Base-by-base conservation (phyloP, 2,113 vertebrate species). In the Labeo catla region DNA sequence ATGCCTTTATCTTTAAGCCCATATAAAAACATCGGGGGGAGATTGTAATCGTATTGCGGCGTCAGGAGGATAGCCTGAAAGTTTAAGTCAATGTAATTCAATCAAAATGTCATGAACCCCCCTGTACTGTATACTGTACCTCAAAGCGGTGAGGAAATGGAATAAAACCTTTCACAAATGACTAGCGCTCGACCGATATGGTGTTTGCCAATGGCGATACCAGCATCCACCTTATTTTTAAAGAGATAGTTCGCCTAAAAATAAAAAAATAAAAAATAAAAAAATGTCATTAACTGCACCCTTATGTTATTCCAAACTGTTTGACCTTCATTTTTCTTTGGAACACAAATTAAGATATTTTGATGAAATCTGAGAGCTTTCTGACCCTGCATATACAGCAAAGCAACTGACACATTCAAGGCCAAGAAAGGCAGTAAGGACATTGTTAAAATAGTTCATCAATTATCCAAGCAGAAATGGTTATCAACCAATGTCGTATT, bases 61-160 rank as follows among this genome's bases (percentile, higher is more conserved):
- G 34, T 82, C 63, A 82, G 63, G 63, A 70, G 45, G 63, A 70
- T 66, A 70, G 80, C 23, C 23, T 82, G 23, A 52, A 82, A 70
- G 80, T 82, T 82, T 28, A 82, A 70, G 47, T 82, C 81, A 68
- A 70, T 82, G 23, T 82, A 82, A 82, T 82, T 82, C 49, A 82
- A 82, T 82, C 81, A 82, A 52, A 21, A 82, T 52, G 81, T n/a
- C 47, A 52, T 21, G 81, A 68, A 70, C 47, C 63, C 36, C 54
- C 76, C 50, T 28, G 0, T 73, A 73, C 70, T 45, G 19, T 76
- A 49, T 70, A 6, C 52, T 43, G 57, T 79, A 82, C 16, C 47
- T 70, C 6, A 52, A 70, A 82, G 50, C 5, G 76, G 12, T 77
- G 81, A 68, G 81, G 63, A 82, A 68, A 82, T 82, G 23, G 45